A percentile compares a stretch with the other conserved stretches of the same genome.
Conservation (phyloP, 2,113 vertebrate species). For the Lophochroa leadbeateri region DNA sequence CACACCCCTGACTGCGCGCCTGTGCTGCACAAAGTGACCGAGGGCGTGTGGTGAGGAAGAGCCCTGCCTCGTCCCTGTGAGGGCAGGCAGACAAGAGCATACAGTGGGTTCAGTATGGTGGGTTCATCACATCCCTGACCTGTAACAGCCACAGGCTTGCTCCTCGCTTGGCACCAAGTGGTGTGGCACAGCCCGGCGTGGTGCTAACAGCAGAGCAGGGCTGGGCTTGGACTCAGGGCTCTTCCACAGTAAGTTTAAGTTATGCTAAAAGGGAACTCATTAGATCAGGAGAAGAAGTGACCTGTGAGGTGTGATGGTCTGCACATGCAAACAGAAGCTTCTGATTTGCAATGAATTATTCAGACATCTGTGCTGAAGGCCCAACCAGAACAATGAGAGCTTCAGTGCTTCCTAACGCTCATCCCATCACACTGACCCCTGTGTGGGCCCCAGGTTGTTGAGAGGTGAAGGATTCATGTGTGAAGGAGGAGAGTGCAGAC, state of each 20-base stretch:
- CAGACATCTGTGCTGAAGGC: neutral
- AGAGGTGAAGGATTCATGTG: neutral
- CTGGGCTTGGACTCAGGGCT: neutral
- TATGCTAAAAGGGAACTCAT: neutral
- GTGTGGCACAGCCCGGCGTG: neutral
- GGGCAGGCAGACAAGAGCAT: neutral
- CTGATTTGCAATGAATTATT: neutral
- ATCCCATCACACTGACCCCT: neutral
- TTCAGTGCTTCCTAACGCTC: neutral
- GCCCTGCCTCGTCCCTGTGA: neutral
- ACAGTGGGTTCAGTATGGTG: fast-evolving
- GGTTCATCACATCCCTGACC: neutral
- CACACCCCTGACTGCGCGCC: neutral
- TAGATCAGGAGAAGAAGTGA: neutral
- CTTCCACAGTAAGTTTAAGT: neutral
- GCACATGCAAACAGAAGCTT: neutral
- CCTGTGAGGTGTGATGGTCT: neutral
- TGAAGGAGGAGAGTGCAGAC: neutral
- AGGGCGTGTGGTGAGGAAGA: fast-evolving
- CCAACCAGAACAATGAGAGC: fast-evolving
- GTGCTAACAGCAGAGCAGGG: neutral
- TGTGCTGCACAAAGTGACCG: fast-evolving
- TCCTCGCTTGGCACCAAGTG: neutral
- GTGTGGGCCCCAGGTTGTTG: neutral
- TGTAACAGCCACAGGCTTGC: fast-evolving